phyloP scores from a whole-genome alignment of 2,888 invertebrate genomes.

The Hirtodrosophila alboralis region DNA sequence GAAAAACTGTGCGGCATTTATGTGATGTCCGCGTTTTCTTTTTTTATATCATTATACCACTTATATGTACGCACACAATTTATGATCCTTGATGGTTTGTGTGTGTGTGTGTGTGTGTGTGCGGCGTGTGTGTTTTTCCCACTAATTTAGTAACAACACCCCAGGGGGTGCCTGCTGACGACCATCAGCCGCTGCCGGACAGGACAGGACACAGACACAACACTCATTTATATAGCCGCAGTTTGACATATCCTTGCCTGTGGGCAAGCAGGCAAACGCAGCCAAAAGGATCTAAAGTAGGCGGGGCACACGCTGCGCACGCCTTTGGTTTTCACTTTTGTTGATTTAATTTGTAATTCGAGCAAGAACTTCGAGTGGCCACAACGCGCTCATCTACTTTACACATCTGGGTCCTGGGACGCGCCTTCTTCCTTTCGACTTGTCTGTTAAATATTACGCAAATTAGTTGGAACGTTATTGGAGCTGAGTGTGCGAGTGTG shows the following conservation, averaged over 20 bases:
- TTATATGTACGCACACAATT: constrained; percentile 32
- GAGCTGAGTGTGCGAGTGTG: constrained; percentile 30
- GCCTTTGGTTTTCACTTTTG: constrained; percentile 60
- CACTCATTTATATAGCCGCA: constrained; percentile 56
- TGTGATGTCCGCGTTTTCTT: constrained; percentile 31
- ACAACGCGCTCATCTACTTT: constrained; percentile 31
- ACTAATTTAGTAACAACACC: constrained; percentile 77
- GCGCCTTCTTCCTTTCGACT: constrained; percentile 50
- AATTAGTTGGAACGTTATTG: constrained; percentile 77
- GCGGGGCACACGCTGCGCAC: constrained; percentile 31
- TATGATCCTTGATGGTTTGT: constrained; percentile 36
- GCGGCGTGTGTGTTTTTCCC: constrained; percentile 54
- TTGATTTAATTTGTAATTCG: constrained; percentile 80
- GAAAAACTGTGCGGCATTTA: constrained; percentile 46
- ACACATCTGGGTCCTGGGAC: constrained; percentile 36
- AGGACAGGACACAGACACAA: constrained; percentile 47
- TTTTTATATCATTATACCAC: constrained; percentile 52
- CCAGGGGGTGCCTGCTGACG: constrained; percentile 64
- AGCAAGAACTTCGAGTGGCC: constrained; percentile 72
- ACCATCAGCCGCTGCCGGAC: constrained; percentile 35
- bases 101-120: constrained; percentile 12
- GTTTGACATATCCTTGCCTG: constrained; percentile 69
- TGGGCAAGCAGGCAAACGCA: constrained; percentile 13
- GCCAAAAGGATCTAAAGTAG: too few relatives aligned
- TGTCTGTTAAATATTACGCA: constrained; percentile 71